A percentile compares a stretch with the other conserved stretches of the same genome.
These are phyloP conservation scores for Arctocebus calabarensis DNA, from an alignment of 2,797 vertebrate genomes.

Conservation along the genomic window DNA sequence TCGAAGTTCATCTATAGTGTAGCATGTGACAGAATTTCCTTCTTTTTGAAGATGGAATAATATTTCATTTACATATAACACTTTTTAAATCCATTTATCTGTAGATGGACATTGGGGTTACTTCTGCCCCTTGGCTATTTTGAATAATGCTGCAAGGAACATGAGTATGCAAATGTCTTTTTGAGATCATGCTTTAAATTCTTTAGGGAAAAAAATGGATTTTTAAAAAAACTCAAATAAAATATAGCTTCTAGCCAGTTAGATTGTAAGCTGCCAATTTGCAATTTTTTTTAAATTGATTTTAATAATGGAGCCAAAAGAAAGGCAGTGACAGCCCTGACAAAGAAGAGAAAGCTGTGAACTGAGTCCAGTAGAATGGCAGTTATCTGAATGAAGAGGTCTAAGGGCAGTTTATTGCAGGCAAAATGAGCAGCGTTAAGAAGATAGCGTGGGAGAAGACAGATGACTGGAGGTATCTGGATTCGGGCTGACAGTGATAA, in stretches of 20 bases:
- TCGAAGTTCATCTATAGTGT: background rate
- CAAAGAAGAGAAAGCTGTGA: conserved; percentile 5
- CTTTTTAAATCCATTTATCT: background rate
- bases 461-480: background rate
- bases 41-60: background rate
- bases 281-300: conserved; percentile 24
- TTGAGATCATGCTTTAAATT: conserved; percentile 39
- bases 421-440: background rate
- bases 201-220: background rate
- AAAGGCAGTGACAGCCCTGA: background rate
- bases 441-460: background rate
- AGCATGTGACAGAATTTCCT: conserved; percentile 1
- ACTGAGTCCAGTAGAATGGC: background rate
- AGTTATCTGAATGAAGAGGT: background rate
- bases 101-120: background rate
- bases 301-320: background rate
- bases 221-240: conserved; percentile 42
- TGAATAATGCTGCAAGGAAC: background rate
- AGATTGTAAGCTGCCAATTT: background rate
- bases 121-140: background rate
- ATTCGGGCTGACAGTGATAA: background rate
- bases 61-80: background rate
- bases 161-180: background rate
- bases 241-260: conserved; percentile 39
- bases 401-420: background rate